Evolutionary conservation across 1,140 invertebrate genomes (phyloP).

Genomic region (Oryctes rhinoceros): DNA sequence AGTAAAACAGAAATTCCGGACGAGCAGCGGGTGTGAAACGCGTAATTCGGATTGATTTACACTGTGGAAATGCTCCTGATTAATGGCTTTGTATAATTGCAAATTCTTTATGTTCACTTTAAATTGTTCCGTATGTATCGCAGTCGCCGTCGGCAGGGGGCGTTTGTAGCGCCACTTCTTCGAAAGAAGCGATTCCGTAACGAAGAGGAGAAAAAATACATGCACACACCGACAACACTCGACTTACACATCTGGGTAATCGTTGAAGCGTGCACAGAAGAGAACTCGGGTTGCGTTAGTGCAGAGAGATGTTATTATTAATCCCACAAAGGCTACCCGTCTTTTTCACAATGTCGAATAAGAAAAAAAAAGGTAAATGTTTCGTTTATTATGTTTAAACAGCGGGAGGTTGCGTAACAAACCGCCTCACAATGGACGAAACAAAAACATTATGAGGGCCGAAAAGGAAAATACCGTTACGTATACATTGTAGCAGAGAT

Average conservation of each 20-base stretch:
- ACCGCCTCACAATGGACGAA: conserved; percentile 38
- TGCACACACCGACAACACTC: conserved; percentile 2
- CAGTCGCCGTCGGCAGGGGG: not conserved
- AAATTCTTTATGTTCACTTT: conserved; percentile 60
- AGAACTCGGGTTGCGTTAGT: conserved; percentile 7
- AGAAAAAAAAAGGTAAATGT: conserved; percentile 39
- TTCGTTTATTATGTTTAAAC: conserved; percentile 40
- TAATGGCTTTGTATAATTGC: conserved; percentile 60
- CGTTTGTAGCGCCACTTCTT: not conserved
- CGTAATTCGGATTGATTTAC: conserved; percentile 60
- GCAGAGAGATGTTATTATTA: conserved; percentile 32
- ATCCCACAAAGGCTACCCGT: conserved; percentile 33
- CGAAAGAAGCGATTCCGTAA: conserved; percentile 5
- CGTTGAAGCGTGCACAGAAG: conserved; percentile 20
- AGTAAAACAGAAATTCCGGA: conserved; percentile 52
- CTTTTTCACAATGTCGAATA: conserved; percentile 33
- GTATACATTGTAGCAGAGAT: not conserved
- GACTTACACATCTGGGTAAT: conserved; percentile 31
- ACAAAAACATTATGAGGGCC: conserved; percentile 24
- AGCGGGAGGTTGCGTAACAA: conserved; percentile 40
- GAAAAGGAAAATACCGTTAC: conserved; percentile 19
- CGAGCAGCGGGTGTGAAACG: conserved; percentile 55
- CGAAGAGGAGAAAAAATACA: conserved; percentile 24
- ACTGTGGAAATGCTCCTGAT: conserved; percentile 58
- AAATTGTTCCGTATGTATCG: conserved; percentile 44